Percentiles rank a stretch among this genome's conserved stretches.
Conservation (phyloP, 2,797 vertebrate species). For the Crenichthys baileyi region DNA sequence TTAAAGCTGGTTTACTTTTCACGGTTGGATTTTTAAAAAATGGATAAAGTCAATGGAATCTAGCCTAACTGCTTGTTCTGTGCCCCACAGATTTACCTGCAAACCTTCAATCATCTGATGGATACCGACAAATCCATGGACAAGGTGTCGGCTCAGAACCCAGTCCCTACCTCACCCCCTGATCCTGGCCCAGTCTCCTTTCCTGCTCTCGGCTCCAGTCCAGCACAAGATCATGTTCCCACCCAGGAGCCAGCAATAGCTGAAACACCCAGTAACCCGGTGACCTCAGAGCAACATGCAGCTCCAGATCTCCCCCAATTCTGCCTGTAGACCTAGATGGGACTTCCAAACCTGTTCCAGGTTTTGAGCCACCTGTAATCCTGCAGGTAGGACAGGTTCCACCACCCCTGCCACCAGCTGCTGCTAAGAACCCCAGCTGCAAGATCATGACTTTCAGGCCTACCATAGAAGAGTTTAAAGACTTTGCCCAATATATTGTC, state of each 20-base stretch:
- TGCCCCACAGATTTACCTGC: slow-evolving; percentile 67
- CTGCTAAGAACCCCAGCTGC: slow-evolving; percentile 88
- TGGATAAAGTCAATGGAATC: neutral
- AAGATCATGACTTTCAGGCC: slow-evolving; percentile 99
- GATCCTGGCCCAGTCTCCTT: slow-evolving; percentile 15
- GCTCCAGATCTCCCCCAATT: slow-evolving; percentile 21
- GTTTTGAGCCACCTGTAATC: slow-evolving; percentile 29
- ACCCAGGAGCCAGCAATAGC: slow-evolving; percentile 33
- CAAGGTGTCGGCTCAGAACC: slow-evolving; percentile 44
- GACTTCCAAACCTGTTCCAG: slow-evolving; percentile 8
- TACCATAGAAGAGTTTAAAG: slow-evolving; percentile 92
- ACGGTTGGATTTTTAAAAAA: neutral
- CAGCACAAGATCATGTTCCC: slow-evolving; percentile 39
- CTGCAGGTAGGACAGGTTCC: slow-evolving; percentile 51
- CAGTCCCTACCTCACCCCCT: slow-evolving; percentile 25
- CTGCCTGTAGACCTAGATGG: slow-evolving; percentile 20
- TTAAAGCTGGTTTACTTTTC: neutral
- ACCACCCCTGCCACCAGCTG: slow-evolving; percentile 61
- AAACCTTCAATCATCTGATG: slow-evolving; percentile 57
- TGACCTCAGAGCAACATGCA: slow-evolving; percentile 20
- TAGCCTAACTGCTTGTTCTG: slow-evolving; percentile 14
- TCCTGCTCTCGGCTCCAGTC: slow-evolving; percentile 25
- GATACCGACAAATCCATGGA: slow-evolving; percentile 63
- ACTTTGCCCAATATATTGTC: slow-evolving; percentile 91
- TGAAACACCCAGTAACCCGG: slow-evolving; percentile 25